Evolutionary conservation across 2,888 invertebrate genomes (phyloP).

Genomic region (Embidobia sp.): DNA sequence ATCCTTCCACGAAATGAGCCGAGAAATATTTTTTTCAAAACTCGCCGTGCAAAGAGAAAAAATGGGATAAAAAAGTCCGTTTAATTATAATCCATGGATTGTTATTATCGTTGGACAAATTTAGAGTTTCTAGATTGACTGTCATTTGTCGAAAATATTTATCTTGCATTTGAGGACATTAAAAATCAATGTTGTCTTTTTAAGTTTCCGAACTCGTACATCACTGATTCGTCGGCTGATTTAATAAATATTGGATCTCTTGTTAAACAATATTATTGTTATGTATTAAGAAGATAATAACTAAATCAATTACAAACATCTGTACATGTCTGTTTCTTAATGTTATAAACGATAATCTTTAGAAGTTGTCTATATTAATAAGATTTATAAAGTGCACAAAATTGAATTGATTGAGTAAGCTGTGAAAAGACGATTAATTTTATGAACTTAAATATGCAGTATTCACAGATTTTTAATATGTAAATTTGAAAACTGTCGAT

Average conservation of each 20-base stretch:
- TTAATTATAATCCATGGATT: constrained; percentile 15
- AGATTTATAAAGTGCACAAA: constrained; percentile 20
- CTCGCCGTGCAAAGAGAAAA: constrained; percentile 7
- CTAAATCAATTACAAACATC: too few relatives aligned
- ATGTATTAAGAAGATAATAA: too few relatives aligned
- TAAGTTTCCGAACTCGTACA: too few relatives aligned
- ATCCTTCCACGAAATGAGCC: constrained; percentile 66
- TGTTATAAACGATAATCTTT: too few relatives aligned
- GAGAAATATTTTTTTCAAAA: constrained; percentile 42
- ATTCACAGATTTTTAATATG: not conserved
- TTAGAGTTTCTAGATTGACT: not conserved
- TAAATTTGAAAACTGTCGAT: constrained; percentile 6
- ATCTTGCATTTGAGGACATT: not conserved
- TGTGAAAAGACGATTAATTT: too few relatives aligned
- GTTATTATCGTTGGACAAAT: constrained; percentile 38
- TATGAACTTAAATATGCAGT: not conserved
- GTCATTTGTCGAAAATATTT: not conserved
- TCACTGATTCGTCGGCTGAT: too few relatives aligned
- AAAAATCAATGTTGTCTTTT: not conserved
- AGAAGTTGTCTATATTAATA: too few relatives aligned
- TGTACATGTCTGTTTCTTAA: too few relatives aligned
- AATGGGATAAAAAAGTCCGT: not conserved
- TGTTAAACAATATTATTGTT: too few relatives aligned
- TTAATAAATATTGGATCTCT: too few relatives aligned
- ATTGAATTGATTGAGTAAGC: too few relatives aligned